phyloP scores from a whole-genome alignment of 1,140 invertebrate species.

The Diplogasteroides magnus region DNA sequence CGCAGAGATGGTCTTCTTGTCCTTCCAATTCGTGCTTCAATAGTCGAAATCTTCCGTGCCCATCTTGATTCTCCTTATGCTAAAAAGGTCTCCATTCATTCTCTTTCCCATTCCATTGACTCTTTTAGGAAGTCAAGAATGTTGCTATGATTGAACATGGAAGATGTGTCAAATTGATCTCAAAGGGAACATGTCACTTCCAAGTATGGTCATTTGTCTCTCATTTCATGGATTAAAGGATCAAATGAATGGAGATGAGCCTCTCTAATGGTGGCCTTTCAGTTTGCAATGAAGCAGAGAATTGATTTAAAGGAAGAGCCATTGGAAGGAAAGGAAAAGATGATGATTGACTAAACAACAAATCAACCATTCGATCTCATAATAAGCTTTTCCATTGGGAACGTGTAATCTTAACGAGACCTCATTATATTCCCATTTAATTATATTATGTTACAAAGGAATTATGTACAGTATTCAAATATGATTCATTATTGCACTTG shows the following conservation, averaged over 20 bases:
- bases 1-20: background rate
- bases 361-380: no score
- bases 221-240: no score
- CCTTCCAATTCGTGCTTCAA: conserved; percentile 13
- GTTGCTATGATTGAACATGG: conserved; percentile 41
- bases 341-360: conserved; percentile 30
- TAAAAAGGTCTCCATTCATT: background rate
- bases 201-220: conserved; percentile 38
- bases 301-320: conserved; percentile 45
- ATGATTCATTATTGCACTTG: no score
- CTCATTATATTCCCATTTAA: no score
- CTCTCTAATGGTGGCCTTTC: no score
- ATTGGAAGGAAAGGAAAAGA: conserved; percentile 16
- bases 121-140: conserved; percentile 23
- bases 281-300: conserved; percentile 51
- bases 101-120: no score
- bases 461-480: no score
- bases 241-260: conserved; percentile 1
- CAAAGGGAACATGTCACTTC: conserved; percentile 51
- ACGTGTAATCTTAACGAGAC: no score
- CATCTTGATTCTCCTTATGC: background rate
- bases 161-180: conserved; percentile 35
- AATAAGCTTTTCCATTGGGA: no score
- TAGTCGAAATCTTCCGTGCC: background rate
- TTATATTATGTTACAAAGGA: no score